Evolutionary conservation across 1,140 invertebrate species (phyloP), one percentile per base, ranked within the genome.

Genomic region (Wiebesia pumilae): DNA sequence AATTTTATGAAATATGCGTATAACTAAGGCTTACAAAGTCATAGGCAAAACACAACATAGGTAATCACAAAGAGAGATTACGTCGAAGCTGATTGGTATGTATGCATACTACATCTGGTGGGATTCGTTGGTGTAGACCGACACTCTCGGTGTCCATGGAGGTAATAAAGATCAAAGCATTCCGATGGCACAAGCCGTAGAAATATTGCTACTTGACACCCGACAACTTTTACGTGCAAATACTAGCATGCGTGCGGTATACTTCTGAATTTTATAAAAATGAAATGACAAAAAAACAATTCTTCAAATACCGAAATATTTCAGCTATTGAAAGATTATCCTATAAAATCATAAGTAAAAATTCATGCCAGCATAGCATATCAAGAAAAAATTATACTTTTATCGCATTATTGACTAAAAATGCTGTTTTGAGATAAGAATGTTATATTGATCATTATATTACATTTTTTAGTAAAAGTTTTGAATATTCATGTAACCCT

Each of bases 201-300:
- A 90, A 91, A 93, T 93, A 93, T 93, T 93, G 92, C 93, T 93
- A 93, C 92, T 92, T 90, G 90, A 93, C 89, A 90, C 91, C 87
- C 43, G 16, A 19, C 2, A 6, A 40, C 21, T 40, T 6, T 4
- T 43, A 6, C 38, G 43, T 24, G 21, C 35, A n/a, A 0, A 75
- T n/a, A 35, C 24, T 24, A 19, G 33, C 16, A 27, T 54, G 16
- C 16, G 51, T 2, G 43, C n/a, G 43, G 16, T 69, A 9, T 16
- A 33, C 65, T 69, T 69, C 9, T 69, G 30, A 69, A 69, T 69
- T 69, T 69, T 10, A 16, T 30, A 6, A 14, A 35, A 35, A 33
- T 3, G 30, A 69, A 16, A 69, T 69, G 33, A 33, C 30, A 33
- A 10, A 69, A n/a, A 69, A 69, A 30, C 12, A 19, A 35, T 19